A percentile compares a stretch with the other conserved stretches of the same genome.
phyloP scores from a whole-genome alignment of 30 jellyfish, hydroid and myxozoan species.

The Morbakka virulenta region DNA sequence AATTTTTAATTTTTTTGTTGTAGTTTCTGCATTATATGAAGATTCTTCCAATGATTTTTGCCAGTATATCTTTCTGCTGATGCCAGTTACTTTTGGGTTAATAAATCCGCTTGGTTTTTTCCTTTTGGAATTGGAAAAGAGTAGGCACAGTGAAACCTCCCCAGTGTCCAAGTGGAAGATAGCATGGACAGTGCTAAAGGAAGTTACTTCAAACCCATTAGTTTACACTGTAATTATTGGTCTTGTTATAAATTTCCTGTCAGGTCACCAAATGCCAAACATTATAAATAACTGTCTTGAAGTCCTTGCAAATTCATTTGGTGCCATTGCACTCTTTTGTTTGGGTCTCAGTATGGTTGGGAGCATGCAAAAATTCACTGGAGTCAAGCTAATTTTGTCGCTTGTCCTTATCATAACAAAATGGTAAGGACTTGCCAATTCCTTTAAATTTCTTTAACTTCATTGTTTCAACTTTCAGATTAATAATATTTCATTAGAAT shows the following conservation, averaged over 20 bases:
- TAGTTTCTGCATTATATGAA: constrained; percentile 70
- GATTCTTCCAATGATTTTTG: constrained; percentile 48
- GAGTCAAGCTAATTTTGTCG: constrained; percentile 55
- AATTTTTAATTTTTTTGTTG: not conserved
- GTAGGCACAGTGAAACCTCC: constrained; percentile 5
- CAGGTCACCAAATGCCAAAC: constrained; percentile 4
- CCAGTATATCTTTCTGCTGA: constrained; percentile 70
- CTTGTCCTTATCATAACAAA: constrained; percentile 54
- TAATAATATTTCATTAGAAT: not conserved
- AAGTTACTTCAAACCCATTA: constrained; percentile 76
- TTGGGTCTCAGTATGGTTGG: constrained; percentile 77
- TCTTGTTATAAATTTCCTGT: constrained; percentile 26
- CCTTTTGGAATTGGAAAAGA: constrained; percentile 74
- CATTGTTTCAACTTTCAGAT: not conserved
- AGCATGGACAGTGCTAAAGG: constrained; percentile 47
- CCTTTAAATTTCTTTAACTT: not conserved
- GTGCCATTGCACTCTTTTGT: constrained; percentile 81
- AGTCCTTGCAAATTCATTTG: constrained; percentile 62
- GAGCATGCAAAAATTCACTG: constrained; percentile 33
- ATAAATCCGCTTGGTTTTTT: constrained; percentile 82
- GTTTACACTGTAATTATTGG: constrained; percentile 82
- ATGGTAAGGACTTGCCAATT: constrained; percentile 39
- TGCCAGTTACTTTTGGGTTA: constrained; percentile 77
- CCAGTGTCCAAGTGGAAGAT: constrained; percentile 10
- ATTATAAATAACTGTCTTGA: constrained; percentile 38